Evolutionary conservation across 1,140 invertebrate genomes (phyloP).

Genomic region (Rhagoletis pomonella): DNA sequence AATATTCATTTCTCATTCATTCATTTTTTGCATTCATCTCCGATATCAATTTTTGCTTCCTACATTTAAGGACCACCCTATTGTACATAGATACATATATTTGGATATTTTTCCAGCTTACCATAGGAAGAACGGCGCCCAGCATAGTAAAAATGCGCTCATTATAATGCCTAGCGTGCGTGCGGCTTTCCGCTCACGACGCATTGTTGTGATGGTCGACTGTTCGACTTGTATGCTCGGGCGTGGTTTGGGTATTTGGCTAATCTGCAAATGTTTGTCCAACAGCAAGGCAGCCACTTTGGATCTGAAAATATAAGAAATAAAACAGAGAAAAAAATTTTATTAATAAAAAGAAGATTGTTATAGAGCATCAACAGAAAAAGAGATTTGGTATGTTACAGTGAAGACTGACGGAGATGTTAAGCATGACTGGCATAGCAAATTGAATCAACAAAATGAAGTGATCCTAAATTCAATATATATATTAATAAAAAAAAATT

Average conservation of each 20-base stretch:
- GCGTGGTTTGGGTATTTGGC: slow-evolving; percentile 85
- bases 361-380: not conserved
- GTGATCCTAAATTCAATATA: too few species aligned
- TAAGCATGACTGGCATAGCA: too few species aligned
- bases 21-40: too few species aligned
- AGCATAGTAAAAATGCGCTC: slow-evolving; percentile 94
- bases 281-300: slow-evolving; percentile 88
- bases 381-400: too few species aligned
- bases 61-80: too few species aligned
- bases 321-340: slow-evolving; percentile 30
- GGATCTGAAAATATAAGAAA: slow-evolving; percentile 77
- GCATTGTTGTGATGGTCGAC: slow-evolving; percentile 84
- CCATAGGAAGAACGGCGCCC: slow-evolving; percentile 96
- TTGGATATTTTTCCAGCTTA: slow-evolving; percentile 65
- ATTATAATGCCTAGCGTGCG: slow-evolving; percentile 96
- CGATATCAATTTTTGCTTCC: too few species aligned
- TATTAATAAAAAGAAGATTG: slow-evolving; percentile 54
- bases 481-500: too few species aligned
- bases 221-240: slow-evolving; percentile 79
- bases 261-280: slow-evolving; percentile 91
- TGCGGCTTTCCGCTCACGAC: slow-evolving; percentile 93
- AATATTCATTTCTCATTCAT: too few species aligned
- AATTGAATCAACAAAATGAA: too few species aligned
- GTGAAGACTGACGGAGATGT: too few species aligned
- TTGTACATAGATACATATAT: not conserved